phyloP scores from a whole-genome alignment of 1,140 invertebrate genomes.

The Rhyacophila brunnea region DNA sequence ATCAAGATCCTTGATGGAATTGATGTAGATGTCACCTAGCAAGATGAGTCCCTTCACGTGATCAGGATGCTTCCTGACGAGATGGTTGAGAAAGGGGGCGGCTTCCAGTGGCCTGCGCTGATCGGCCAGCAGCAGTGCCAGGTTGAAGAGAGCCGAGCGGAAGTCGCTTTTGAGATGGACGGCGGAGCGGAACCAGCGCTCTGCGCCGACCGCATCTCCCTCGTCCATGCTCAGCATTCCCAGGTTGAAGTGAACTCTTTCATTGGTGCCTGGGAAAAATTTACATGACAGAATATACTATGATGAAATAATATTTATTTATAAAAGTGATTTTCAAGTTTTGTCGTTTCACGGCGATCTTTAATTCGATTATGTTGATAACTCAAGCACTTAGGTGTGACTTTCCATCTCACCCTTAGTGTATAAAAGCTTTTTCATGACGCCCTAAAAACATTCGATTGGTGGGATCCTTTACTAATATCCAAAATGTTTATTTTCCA shows the following conservation, averaged over 20 bases:
- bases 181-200: conserved; percentile 84
- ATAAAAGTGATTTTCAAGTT: too few relatives aligned
- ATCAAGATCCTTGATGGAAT: conserved; percentile 91
- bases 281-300: too few relatives aligned
- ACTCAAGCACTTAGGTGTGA: too few relatives aligned
- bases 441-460: too few relatives aligned
- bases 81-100: conserved; percentile 87
- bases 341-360: too few relatives aligned
- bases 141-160: conserved; percentile 90
- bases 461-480: too few relatives aligned
- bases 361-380: too few relatives aligned
- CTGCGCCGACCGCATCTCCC: conserved; percentile 80
- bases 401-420: too few relatives aligned
- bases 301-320: too few relatives aligned
- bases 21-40: conserved; percentile 95
- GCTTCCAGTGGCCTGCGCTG: conserved; percentile 86
- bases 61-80: conserved; percentile 88
- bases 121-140: conserved; percentile 87
- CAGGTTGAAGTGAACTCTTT: conserved; percentile 90
- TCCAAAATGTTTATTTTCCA: too few relatives aligned
- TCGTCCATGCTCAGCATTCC: conserved; percentile 97
- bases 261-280: conserved; percentile 68
- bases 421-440: too few relatives aligned
- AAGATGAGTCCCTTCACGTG: conserved; percentile 94
- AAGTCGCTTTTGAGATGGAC: conserved; percentile 84